A percentile compares a stretch with the other conserved stretches of the same genome.
phyloP scores from a whole-genome alignment of 2,797 vertebrate genomes.

The Halcyon leucocephala region DNA sequence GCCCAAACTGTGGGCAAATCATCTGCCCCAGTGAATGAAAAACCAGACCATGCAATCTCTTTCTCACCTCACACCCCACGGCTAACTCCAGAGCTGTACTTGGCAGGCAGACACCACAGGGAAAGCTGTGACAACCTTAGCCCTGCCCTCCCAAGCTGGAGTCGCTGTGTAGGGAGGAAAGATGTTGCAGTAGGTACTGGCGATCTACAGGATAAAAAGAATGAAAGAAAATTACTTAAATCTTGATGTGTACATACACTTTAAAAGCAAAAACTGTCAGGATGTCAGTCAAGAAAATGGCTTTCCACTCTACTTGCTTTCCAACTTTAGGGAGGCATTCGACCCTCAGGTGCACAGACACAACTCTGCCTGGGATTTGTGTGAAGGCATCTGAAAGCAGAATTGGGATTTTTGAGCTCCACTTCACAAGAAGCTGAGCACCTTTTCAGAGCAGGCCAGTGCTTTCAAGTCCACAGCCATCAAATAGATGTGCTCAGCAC shows the following conservation, averaged over 20 bases:
- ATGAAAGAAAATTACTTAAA: constrained; percentile 87
- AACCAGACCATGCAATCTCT: constrained; percentile 89
- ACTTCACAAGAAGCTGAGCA: constrained; percentile 33
- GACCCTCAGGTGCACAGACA: constrained; percentile 38
- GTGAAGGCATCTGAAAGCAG: constrained; percentile 54
- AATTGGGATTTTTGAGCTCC: constrained; percentile 21
- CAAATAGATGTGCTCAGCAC: constrained; percentile 27
- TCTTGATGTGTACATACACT: constrained; percentile 84
- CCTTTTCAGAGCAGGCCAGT: neutral
- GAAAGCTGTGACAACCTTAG: constrained; percentile 88
- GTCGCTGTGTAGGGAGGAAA: constrained; percentile 90
- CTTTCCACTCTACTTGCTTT: constrained; percentile 76
- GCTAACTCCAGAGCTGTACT: constrained; percentile 89
- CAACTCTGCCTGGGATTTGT: constrained; percentile 63
- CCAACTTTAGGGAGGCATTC: constrained; percentile 37
- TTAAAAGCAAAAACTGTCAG: constrained; percentile 81
- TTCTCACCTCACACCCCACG: constrained; percentile 89
- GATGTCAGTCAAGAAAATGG: constrained; percentile 73
- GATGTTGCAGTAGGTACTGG: constrained; percentile 90
- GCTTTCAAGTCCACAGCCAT: neutral
- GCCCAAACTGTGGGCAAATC: constrained; percentile 79
- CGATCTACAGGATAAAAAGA: constrained; percentile 89
- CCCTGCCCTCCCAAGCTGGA: constrained; percentile 89
- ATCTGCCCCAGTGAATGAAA: constrained; percentile 80
- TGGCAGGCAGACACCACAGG: constrained; percentile 90